phyloP scores from a whole-genome alignment of 2,888 invertebrate genomes.

The Ormyrus nitidulus region DNA sequence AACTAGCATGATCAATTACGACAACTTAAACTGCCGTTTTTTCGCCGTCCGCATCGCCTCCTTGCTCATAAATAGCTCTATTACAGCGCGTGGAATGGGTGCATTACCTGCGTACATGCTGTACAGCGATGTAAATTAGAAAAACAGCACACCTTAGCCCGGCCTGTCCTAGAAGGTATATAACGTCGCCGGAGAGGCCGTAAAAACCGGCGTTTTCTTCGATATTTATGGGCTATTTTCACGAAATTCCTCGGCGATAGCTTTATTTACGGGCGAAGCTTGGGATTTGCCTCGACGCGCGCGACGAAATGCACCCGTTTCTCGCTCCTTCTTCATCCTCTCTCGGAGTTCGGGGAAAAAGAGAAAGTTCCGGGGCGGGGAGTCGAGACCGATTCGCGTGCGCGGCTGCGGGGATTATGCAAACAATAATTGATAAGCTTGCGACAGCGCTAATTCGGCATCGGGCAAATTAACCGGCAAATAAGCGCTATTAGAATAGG shows the following conservation, averaged over 20 bases:
- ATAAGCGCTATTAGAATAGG: neutral
- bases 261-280: slow-evolving; percentile 24
- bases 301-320: no score
- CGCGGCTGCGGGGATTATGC: slow-evolving; percentile 6
- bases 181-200: neutral
- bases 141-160: neutral
- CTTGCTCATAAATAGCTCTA: slow-evolving; percentile 17
- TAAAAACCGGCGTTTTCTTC: slow-evolving; percentile 1
- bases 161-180: neutral
- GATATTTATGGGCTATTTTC: slow-evolving; percentile 29
- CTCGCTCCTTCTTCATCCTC: neutral
- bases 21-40: slow-evolving; percentile 3
- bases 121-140: slow-evolving; percentile 17
- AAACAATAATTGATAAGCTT: slow-evolving; percentile 36
- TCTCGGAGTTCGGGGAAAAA: neutral
- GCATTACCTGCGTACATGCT: neutral
- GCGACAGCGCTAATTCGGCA: slow-evolving; percentile 17
- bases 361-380: slow-evolving; percentile 2
- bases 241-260: slow-evolving; percentile 20
- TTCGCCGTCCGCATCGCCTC: neutral
- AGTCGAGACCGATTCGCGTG: neutral
- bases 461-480: neutral
- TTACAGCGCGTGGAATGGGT: neutral
- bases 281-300: neutral
- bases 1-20: slow-evolving; percentile 5